phyloP scores from a whole-genome alignment of 2,797 vertebrate genomes.

The Typhlichthys eigenmanni region DNA sequence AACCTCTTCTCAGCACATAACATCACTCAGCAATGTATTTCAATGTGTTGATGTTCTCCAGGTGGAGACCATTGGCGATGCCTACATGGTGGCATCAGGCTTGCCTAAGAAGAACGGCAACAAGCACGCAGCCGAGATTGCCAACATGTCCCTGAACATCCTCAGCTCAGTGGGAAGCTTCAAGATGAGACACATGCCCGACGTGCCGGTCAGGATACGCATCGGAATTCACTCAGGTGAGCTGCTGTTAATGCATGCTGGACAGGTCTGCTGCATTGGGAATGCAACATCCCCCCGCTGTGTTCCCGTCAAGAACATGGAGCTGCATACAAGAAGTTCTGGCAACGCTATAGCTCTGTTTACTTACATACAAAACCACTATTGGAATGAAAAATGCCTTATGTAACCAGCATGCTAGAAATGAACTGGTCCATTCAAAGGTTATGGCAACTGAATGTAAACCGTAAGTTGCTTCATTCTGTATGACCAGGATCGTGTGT shows the following conservation, averaged over 20 bases:
- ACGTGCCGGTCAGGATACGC: constrained; percentile 83
- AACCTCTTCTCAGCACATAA: no score
- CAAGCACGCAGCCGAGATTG: constrained; percentile 84
- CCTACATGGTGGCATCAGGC: constrained; percentile 87
- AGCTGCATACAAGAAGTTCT: neutral
- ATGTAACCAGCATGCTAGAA: no score
- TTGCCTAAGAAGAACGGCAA: constrained; percentile 84
- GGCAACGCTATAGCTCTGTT: neutral
- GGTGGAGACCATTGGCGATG: constrained; percentile 87
- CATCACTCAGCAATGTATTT: no score
- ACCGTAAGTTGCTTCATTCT: neutral
- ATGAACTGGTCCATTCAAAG: no score
- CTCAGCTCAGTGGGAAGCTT: constrained; percentile 85
- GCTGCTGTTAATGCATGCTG: neutral
- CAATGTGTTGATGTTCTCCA: constrained; percentile 36
- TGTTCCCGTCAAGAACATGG: no score
- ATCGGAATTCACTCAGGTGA: constrained; percentile 86
- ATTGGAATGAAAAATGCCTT: no score
- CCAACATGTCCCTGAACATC: constrained; percentile 88
- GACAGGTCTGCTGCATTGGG: no score
- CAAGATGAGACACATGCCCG: constrained; percentile 86
- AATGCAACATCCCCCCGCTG: no score
- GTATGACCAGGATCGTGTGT: constrained; percentile 77
- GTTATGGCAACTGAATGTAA: no score
- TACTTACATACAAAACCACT: neutral